Evolutionary conservation across 2,888 invertebrate species (phyloP).

Genomic region (Caenorhabditis becei): DNA sequence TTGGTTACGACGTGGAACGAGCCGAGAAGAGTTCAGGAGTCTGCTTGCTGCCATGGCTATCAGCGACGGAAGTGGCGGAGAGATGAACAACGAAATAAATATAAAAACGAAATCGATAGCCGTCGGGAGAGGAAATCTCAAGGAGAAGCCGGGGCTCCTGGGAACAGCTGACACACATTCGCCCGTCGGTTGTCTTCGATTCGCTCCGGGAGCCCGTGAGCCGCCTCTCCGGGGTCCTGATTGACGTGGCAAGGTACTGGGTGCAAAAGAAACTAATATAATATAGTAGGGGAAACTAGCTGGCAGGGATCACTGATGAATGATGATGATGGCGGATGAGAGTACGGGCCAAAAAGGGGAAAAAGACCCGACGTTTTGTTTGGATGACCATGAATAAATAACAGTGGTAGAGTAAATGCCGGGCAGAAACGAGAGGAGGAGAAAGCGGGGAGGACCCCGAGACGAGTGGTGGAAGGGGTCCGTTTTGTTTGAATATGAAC

Average conservation of each 20-base stretch:
- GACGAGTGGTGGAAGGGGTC: constrained; percentile 9
- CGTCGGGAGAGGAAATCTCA: constrained; percentile 36
- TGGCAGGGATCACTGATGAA: constrained; percentile 15
- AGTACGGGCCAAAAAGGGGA: not conserved
- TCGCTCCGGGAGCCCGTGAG: constrained; percentile 27
- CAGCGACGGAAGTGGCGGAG: constrained; percentile 13
- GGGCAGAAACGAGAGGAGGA: constrained; percentile 21
- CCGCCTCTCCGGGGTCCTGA: constrained; percentile 44
- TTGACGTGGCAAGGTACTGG: constrained; percentile 54
- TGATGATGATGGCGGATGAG: constrained; percentile 25
- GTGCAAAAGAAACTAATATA: constrained; percentile 29
- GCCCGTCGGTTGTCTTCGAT: constrained; percentile 23
- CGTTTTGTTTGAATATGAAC: constrained; percentile 61
- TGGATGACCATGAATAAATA: constrained; percentile 62
- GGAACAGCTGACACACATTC: constrained; percentile 55
- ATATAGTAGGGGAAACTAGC: constrained; percentile 8
- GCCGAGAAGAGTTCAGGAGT: not conserved
- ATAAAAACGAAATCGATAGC: constrained; percentile 62
- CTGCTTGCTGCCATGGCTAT: constrained; percentile 18
- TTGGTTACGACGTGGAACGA: not conserved
- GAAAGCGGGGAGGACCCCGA: not conserved
- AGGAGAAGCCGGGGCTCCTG: constrained; percentile 30
- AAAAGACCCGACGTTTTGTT: constrained; percentile 48
- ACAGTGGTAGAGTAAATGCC: constrained; percentile 56
- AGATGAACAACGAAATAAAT: constrained; percentile 60